phyloP scores from a whole-genome alignment of 2,113 vertebrate genomes.

The Australoheros scitulus region DNA sequence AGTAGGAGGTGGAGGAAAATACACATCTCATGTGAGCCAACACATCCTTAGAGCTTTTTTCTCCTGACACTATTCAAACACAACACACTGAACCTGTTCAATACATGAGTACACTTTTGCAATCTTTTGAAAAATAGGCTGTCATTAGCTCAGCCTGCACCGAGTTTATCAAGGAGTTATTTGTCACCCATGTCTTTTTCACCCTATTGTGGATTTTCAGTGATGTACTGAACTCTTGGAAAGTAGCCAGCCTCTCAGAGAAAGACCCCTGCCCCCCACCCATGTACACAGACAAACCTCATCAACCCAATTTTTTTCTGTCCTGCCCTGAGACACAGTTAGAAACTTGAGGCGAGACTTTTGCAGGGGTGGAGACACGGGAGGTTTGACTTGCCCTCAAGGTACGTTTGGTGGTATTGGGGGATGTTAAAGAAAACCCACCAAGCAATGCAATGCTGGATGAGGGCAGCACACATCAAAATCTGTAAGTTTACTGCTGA shows the following conservation, averaged over 20 bases:
- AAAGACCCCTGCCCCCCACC: background rate
- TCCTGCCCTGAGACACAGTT: conserved; percentile 26
- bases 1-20: conserved; percentile 37
- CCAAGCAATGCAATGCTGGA: conserved; percentile 27
- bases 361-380: conserved; percentile 25
- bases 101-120: background rate
- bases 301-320: conserved; percentile 20
- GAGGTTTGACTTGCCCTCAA: conserved; percentile 42
- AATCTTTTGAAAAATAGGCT: conserved; percentile 25
- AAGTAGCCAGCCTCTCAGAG: conserved; percentile 46
- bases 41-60: background rate
- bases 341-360: conserved; percentile 33
- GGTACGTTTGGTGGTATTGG: conserved; percentile 24
- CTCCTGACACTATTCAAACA: conserved; percentile 29
- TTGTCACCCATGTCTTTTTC: conserved; percentile 64
- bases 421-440: conserved; percentile 16
- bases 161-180: conserved; percentile 54
- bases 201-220: conserved; percentile 60
- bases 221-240: conserved; percentile 58
- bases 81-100: background rate
- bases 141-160: background rate
- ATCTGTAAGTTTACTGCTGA: conserved; percentile 15
- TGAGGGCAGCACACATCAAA: conserved; percentile 23
- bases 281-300: conserved; percentile 19
- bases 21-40: conserved; percentile 4